These are phyloP conservation scores for Oreochromis spilurus DNA, from an alignment of 2,113 vertebrate species.

Conservation along the genomic window DNA sequence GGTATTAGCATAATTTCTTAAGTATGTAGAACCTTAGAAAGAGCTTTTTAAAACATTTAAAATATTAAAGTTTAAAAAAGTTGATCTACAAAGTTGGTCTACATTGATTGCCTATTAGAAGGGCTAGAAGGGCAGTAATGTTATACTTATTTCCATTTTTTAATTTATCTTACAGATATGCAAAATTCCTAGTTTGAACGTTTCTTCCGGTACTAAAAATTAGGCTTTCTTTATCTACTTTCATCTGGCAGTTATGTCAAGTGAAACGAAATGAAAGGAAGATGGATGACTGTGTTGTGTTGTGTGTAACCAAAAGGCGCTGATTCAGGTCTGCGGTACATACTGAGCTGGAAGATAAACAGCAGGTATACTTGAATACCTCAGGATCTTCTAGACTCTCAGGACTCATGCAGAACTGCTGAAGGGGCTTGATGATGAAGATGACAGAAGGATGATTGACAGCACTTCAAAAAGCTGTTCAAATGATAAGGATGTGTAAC, in stretches of 20 bases:
- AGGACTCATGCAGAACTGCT: background rate
- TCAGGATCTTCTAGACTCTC: background rate
- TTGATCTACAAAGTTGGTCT: background rate
- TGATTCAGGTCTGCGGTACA: background rate
- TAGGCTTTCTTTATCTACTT: background rate
- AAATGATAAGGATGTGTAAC: background rate
- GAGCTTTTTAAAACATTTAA: background rate
- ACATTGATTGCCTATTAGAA: background rate
- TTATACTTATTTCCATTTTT: background rate
- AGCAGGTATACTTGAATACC: background rate
- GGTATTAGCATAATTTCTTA: background rate
- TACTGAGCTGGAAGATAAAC: background rate
- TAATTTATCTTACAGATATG: fast-evolving
- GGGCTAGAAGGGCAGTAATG: background rate
- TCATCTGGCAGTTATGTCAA: background rate
- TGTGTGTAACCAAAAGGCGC: background rate
- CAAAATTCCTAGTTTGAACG: background rate
- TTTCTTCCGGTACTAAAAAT: background rate
- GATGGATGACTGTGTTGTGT: background rate
- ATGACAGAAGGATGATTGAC: background rate
- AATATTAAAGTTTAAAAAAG: background rate
- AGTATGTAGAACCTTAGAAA: background rate
- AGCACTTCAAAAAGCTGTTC: background rate
- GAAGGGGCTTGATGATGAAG: background rate
- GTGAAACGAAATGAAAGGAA: background rate